Evolutionary conservation across 2,113 vertebrate species (phyloP).

Genomic region (Paracanthobrama guichenoti): DNA sequence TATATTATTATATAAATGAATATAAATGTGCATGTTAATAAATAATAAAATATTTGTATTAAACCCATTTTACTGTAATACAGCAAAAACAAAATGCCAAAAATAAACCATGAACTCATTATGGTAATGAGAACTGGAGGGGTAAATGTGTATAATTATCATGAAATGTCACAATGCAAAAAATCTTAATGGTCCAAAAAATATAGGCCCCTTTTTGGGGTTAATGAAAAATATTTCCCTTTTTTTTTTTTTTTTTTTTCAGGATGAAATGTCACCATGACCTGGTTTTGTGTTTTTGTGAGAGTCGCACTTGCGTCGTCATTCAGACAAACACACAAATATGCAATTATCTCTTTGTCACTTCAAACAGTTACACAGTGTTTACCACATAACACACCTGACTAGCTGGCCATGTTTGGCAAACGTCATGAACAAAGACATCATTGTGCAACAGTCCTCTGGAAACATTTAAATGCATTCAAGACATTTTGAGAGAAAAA

Average conservation of each 20-base stretch:
- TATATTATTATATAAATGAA: not conserved
- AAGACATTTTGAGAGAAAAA: not conserved
- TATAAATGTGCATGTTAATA: not conserved
- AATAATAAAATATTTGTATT: not conserved
- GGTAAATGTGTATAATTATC: not conserved
- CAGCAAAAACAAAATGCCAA: not conserved
- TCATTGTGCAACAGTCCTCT: not conserved
- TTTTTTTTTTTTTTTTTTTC: not conserved
- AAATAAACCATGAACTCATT: not conserved
- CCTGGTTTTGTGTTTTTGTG: not conserved
- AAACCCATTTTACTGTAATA: not conserved
- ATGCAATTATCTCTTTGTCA: slow-evolving; percentile 17
- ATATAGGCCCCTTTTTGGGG: not conserved
- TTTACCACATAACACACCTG: slow-evolving; percentile 12
- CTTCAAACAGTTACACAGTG: slow-evolving; percentile 5
- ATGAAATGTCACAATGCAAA: not conserved
- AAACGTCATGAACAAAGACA: not conserved
- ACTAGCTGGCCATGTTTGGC: slow-evolving; percentile 2
- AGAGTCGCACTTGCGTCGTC: not conserved
- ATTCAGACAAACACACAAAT: slow-evolving; percentile 1
- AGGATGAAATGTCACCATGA: not conserved
- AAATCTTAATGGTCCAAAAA: not conserved
- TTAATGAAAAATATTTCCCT: not conserved
- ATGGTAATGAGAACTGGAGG: not conserved
- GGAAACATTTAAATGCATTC: not conserved